phyloP scores from a whole-genome alignment of 2,113 vertebrate species.

The Coryphaenoides rupestris region DNA sequence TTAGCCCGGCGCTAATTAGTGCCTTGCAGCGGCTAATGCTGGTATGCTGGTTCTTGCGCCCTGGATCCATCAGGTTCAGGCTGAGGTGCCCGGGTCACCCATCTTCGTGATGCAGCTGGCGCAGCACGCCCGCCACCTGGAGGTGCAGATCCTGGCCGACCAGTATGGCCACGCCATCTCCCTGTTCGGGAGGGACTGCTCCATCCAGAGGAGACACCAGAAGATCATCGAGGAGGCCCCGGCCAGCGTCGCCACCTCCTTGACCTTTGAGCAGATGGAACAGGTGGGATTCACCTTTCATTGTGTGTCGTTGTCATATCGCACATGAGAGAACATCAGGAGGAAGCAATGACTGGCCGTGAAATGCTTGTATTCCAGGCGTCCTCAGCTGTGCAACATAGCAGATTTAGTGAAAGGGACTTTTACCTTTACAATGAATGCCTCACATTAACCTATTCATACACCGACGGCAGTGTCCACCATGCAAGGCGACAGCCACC shows the following conservation, averaged over 20 bases:
- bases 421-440: too few relatives aligned
- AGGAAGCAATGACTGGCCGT: too few relatives aligned
- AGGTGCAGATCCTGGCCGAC: conserved; percentile 95
- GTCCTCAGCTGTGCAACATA: background rate
- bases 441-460: too few relatives aligned
- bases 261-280: conserved; percentile 89
- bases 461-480: too few relatives aligned
- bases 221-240: conserved; percentile 98
- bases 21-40: background rate
- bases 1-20: too few relatives aligned
- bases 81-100: conserved; percentile 87
- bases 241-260: conserved; percentile 68
- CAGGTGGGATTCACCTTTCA: conserved; percentile 71
- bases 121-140: conserved; percentile 86
- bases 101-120: conserved; percentile 95
- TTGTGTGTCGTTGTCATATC: background rate
- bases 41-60: background rate
- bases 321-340: too few relatives aligned
- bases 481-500: too few relatives aligned
- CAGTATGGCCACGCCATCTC: conserved; percentile 90
- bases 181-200: conserved; percentile 92
- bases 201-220: conserved; percentile 95
- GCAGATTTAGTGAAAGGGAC: too few relatives aligned
- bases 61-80: conserved; percentile 81
- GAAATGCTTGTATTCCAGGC: background rate